Evolutionary conservation across 2,797 vertebrate genomes (phyloP), one percentile per base, ranked within the genome.

Genomic region (Hyperoplus lanceolatus): DNA sequence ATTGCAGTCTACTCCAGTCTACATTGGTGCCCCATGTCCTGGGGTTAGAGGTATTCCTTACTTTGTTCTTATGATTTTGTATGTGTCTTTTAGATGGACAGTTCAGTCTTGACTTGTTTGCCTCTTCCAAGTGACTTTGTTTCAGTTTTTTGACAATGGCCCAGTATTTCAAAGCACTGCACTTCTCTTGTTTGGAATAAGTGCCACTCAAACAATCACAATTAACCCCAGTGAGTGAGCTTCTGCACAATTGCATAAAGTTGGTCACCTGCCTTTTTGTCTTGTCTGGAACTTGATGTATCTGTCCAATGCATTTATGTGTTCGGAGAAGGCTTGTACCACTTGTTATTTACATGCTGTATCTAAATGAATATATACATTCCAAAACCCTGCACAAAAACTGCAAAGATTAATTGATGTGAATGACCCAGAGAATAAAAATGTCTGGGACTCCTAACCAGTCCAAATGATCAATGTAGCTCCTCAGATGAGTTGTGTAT

Each of bases 381-480:
- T 71, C 75, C 49, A 77, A 67, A 77, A 68, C 46, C 12, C 7
- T 36, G 42, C 13, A 2, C 43, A 70, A 66, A 61, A 45, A 48
- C 43, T 68, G 70, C 21, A 69, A 77, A 45, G 62, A 53, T 45
- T 65, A 49, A 4, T 73, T 46, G 38, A 55, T 79, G 53, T 64
- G 10, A 77, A 68, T 68, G 45, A 64, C 61, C 51, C 13, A 42
- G 13, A 67, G 18, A 12, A 80, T 45, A 45, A 41, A 29, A 10
- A 56, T 59, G 41, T 58, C 16, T 50, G 13, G 18, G 18, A 54
- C 11, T 59, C 12, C 53, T 43, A 21, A 57, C 13, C 41, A 29
- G 38, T 36, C n/a, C 56, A 63, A 50, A 82, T 46, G 66, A 70
- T 39, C 38, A 66, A 15, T 18, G 42, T 51, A 70, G 48, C 46